Percentiles rank a stretch among this genome's conserved stretches.
Conservation (phyloP, 2,888 invertebrate species). For the Philaethria dido region DNA sequence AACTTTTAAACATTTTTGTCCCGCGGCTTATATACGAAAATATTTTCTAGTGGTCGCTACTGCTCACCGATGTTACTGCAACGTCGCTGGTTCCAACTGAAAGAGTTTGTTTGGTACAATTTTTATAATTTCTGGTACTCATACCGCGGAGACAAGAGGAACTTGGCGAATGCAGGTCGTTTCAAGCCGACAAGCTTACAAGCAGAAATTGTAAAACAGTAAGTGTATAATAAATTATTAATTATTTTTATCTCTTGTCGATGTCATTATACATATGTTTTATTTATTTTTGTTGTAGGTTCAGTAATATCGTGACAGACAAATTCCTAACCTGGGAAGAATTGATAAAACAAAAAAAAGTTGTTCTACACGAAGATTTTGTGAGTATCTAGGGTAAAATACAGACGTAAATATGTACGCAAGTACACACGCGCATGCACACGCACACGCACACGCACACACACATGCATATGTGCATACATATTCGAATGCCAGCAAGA, state of each 20-base stretch:
- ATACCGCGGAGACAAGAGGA: conserved; percentile 51
- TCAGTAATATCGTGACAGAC: conserved; percentile 55
- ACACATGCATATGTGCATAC: no score
- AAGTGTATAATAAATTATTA: no score
- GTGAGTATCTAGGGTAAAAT: conserved; percentile 68
- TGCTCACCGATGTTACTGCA: conserved; percentile 75
- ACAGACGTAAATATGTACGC: no score
- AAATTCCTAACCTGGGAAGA: conserved; percentile 60
- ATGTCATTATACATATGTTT: no score
- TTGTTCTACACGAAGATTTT: conserved; percentile 63
- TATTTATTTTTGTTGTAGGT: conserved; percentile 38
- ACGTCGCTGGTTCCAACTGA: conserved; percentile 72
- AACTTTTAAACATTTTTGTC: no score
- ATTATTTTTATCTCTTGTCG: no score
- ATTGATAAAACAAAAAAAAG: conserved; percentile 50
- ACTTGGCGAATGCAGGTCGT: conserved; percentile 42
- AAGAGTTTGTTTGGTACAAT: conserved; percentile 55
- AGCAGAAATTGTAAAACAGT: conserved; percentile 53
- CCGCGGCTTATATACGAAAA: background rate
- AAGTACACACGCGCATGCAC: background rate
- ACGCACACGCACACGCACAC: background rate
- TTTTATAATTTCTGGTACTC: conserved; percentile 63
- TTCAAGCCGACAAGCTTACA: conserved; percentile 51
- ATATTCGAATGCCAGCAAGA: no score
- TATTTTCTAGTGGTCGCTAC: conserved; percentile 60